Conservation (phyloP, 2,888 invertebrate species). For the Lepidocyrtoides sp. region DNA sequence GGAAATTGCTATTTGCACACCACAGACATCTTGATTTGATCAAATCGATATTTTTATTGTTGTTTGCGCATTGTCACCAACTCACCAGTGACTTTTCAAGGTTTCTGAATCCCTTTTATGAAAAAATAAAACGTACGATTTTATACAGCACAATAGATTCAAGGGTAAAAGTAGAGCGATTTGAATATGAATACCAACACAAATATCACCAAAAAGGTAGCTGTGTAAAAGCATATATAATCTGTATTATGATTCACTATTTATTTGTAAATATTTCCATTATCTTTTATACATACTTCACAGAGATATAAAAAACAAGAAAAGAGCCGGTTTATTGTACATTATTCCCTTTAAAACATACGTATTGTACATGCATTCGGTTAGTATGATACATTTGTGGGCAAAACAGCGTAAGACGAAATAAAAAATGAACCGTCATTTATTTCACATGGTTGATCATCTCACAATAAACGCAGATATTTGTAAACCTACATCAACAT, state of each 20-base stretch:
- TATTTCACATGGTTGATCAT: conserved; percentile 65
- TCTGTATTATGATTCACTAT: conserved; percentile 27
- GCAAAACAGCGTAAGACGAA: conserved; percentile 12
- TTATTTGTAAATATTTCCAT: conserved; percentile 57
- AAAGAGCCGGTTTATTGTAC: conserved; percentile 33
- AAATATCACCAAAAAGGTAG: no score
- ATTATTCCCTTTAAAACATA: no score
- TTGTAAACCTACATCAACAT: conserved; percentile 48
- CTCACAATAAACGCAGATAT: conserved; percentile 20
- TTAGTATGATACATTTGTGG: background rate
- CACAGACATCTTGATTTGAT: background rate
- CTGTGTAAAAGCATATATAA: background rate
- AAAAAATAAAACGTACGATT: no score
- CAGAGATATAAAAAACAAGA: background rate
- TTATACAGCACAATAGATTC: conserved; percentile 17
- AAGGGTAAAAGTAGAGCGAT: conserved; percentile 22
- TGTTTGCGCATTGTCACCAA: background rate
- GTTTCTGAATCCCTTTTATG: background rate
- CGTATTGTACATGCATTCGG: no score
- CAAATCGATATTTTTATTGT: background rate
- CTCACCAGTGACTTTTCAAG: conserved; percentile 21
- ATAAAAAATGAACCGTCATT: conserved; percentile 64
- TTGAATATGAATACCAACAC: conserved; percentile 11
- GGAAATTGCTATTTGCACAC: background rate
- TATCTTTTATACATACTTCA: conserved; percentile 23